phyloP scores from a whole-genome alignment of 2,888 invertebrate species.

The Junonia oenone region DNA sequence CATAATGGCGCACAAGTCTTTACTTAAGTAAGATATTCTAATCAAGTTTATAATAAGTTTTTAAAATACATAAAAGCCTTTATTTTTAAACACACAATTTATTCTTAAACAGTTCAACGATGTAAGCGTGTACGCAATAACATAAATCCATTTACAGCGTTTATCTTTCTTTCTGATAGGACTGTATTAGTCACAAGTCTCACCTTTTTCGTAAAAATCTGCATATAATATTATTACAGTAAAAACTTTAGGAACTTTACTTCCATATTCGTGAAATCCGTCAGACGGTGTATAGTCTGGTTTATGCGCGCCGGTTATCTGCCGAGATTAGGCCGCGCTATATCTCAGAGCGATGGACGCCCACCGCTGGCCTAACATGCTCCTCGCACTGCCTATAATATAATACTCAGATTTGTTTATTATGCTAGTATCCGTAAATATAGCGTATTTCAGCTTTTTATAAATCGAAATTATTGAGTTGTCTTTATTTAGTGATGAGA shows the following conservation, averaged over 20 bases:
- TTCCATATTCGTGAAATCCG: conserved; percentile 14
- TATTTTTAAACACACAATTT: too few species aligned
- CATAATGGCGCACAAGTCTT: too few species aligned
- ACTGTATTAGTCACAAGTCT: background rate
- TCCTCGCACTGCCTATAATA: conserved; percentile 28
- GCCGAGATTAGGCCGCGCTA: conserved; percentile 53
- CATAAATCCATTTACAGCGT: too few species aligned
- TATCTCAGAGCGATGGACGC: conserved; percentile 49
- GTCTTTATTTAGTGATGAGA: too few species aligned
- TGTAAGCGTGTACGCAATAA: too few species aligned
- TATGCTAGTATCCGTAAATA: conserved; percentile 12
- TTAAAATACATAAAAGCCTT: too few species aligned
- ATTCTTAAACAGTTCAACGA: too few species aligned
- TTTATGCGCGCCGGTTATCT: conserved; percentile 59
- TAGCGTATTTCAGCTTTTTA: background rate
- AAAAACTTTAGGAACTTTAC: background rate
- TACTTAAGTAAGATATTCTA: too few species aligned
- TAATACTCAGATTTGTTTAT: conserved; percentile 13
- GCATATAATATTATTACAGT: background rate
- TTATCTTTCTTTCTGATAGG: background rate
- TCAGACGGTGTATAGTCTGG: conserved; percentile 31
- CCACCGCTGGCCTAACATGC: conserved; percentile 48
- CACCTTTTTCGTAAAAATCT: background rate
- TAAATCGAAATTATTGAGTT: background rate
- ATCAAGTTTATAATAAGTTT: too few species aligned